phyloP scores from a whole-genome alignment of 92 coral and sea anemone species.

The Micromussa lordhowensis region DNA sequence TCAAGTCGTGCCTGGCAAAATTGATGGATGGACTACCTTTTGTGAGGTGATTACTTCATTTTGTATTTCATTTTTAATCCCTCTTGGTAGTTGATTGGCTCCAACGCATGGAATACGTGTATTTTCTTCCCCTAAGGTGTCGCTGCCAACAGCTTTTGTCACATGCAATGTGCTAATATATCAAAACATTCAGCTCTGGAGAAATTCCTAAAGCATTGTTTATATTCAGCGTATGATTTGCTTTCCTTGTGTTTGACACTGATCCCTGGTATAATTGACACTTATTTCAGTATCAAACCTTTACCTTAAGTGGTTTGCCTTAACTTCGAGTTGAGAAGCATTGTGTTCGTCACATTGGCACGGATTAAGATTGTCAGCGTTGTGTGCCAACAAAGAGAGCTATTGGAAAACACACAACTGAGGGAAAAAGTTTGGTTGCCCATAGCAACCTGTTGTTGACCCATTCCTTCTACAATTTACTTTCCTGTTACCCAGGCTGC shows the following conservation, averaged over 20 bases:
- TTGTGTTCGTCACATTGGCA: not conserved
- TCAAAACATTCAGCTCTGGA: not conserved
- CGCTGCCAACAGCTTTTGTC: not conserved
- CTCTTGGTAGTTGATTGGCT: constrained; percentile 7
- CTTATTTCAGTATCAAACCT: not conserved
- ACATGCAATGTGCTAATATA: not conserved
- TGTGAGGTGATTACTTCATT: not conserved
- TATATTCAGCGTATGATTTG: not conserved
- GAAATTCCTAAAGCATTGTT: not conserved
- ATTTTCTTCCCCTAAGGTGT: not conserved
- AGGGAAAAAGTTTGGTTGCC: not conserved
- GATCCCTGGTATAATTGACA: no score
- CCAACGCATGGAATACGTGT: not conserved
- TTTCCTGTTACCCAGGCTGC: no score
- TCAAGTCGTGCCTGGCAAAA: not conserved
- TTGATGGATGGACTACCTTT: not conserved
- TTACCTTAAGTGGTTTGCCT: not conserved
- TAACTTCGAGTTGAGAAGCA: not conserved
- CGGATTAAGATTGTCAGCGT: no score
- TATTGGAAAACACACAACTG: not conserved
- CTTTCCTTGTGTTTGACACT: not conserved
- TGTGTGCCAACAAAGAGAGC: not conserved
- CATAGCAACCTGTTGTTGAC: not conserved
- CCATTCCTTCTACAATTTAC: not conserved
- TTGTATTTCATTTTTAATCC: not conserved